Base-by-base conservation (phyloP, 1,140 invertebrate genomes). In the Caenorhabditis tropicalis region DNA sequence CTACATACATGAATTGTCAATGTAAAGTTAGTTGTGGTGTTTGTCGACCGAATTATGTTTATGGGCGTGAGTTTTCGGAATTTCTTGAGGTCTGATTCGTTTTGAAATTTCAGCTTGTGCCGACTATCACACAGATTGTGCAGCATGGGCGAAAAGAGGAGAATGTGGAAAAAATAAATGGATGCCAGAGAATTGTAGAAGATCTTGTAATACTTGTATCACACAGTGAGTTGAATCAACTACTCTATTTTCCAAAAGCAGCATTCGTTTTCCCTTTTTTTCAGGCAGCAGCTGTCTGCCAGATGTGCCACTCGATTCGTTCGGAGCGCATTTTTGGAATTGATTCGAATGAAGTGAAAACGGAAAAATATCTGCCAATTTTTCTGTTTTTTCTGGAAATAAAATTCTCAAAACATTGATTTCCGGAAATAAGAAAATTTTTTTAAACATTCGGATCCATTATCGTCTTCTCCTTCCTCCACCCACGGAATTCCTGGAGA, bases 161-260 rank as follows among this genome's bases (percentile, higher is more conserved):
- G 86, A 87, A 21, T 87, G 86, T 51, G 29, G 3, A 0, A 51
- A 74, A 46, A 87, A 87, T 27, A 86, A 86, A 16, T 87, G 86
- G 86, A 87, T 87, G 86, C 31, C 70, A 9, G 86, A 87, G 84
- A 87, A 87, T 27, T 87, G 86, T 48, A 24, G 84, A 39, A 36
- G 48, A 7, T 48, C 49, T 4, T 85, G 84, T 51, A 53, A 81
- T 15, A 85, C 79, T 24, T 85, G 84, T 39, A 16, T 65, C 3
- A 65, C 29, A 7, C 31, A 4, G 58, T 65, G 19, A 65, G 58
- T 33, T 0, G n/a, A n/a, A n/a, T n/a, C n/a, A n/a, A n/a, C n/a
- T n/a, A n/a, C n/a, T n/a, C n/a, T n/a, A n/a, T n/a, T n/a, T n/a
- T n/a, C n/a, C n/a, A n/a, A n/a, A 12, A 43, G 39, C 39, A 43